Evolutionary conservation across 2,113 vertebrate species (phyloP), one percentile per base, ranked within the genome.

Genomic region (Megaptera novaeangliae): DNA sequence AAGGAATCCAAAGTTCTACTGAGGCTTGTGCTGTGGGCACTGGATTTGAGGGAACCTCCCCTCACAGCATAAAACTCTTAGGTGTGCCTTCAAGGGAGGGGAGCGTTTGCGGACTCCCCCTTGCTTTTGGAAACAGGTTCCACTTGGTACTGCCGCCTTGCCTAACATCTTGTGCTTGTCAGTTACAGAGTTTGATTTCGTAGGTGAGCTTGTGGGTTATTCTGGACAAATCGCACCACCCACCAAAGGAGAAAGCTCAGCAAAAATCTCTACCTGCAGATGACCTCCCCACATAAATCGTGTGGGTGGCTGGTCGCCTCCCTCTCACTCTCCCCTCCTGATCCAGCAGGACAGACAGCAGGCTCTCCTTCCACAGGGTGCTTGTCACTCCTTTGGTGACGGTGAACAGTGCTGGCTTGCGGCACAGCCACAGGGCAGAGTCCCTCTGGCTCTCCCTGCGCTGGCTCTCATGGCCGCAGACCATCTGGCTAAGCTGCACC

Each of bases 401-500:
- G 0, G 6, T 20, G 66, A 27, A 41, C 6, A 15, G 2, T 55
- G 44, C 57, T 83, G 78, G 14, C 59, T 55, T 64, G 44, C 59
- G 31, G 36, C 31, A 25, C 46, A 39, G 57, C 59, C 34, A 0
- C 44, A 23, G 7, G n/a, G 17, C 72, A 63, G 21, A 36, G 12
- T 75, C 18, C 52, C 81, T 6, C 21, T 17, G 61, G 36, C 31
- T 55, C 52, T 88, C 25, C 46, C n/a, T 27, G 27, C 55, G 41
- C 31, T 0, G 5, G 18, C 63, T 72, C 1, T 27, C 34, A 1
- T 18, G 6, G 75, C 18, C 0, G 18, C 68, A 82, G 14, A 21
- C n/a, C 34, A 0, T 84, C 41, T 63, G 9, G 3, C 36, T 1
- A 10, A 20, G n/a, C 7, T 25, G 10, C 27, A 34, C 75, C 34